A percentile compares a stretch with the other conserved stretches of the same genome.
phyloP scores from a whole-genome alignment of 2,797 vertebrate species.

The Rhynchotus rufescens region DNA sequence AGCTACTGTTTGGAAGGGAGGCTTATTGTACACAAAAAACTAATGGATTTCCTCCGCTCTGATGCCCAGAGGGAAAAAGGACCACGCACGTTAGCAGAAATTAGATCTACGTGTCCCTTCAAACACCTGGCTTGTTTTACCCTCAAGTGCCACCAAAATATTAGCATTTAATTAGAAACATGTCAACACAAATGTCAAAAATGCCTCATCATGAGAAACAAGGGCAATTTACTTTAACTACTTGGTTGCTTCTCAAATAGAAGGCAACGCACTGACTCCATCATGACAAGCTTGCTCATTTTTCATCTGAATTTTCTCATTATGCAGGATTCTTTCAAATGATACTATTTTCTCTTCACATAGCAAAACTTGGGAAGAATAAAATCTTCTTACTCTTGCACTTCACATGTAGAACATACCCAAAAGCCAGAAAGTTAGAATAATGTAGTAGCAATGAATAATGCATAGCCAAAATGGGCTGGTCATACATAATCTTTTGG shows the following conservation, averaged over 20 bases:
- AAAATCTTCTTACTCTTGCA: not conserved
- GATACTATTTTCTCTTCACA: not conserved
- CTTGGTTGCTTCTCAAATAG: slow-evolving; percentile 26
- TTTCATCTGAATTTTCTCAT: slow-evolving; percentile 19
- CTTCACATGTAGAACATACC: slow-evolving; percentile 13
- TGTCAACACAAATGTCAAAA: slow-evolving; percentile 54
- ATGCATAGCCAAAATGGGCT: not conserved
- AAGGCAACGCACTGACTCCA: not conserved
- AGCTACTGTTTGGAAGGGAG: slow-evolving; percentile 8
- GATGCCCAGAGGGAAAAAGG: not conserved
- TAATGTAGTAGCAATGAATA: not conserved
- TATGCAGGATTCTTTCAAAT: not conserved
- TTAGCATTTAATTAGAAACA: slow-evolving; percentile 5
- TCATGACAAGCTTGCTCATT: slow-evolving; percentile 6
- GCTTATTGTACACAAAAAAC: not conserved
- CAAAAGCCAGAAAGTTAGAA: slow-evolving; percentile 17
- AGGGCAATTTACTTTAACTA: slow-evolving; percentile 49
- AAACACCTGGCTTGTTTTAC: slow-evolving; percentile 36
- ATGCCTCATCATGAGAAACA: not conserved
- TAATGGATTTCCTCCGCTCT: slow-evolving; percentile 1
- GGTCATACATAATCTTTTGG: not conserved
- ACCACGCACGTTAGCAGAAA: not conserved
- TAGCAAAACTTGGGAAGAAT: not conserved
- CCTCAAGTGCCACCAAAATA: slow-evolving; percentile 43
- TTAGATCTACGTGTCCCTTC: not conserved